Conservation (phyloP, 2,113 vertebrate genomes). For the Tapirus terrestris region DNA sequence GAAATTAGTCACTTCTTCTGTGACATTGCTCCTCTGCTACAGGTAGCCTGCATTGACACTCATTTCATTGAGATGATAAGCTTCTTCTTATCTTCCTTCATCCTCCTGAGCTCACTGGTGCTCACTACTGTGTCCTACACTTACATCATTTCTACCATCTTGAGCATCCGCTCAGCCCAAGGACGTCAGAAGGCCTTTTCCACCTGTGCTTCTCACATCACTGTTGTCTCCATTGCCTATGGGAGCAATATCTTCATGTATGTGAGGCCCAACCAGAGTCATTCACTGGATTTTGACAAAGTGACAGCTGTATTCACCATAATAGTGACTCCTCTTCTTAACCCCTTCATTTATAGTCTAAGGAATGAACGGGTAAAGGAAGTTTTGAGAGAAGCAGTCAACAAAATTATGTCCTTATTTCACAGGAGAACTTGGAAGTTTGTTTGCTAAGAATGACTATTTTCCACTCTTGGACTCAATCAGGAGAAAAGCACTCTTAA, state of each 20-base stretch:
- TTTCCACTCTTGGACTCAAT: neutral
- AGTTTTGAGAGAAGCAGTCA: conserved; percentile 12
- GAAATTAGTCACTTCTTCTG: conserved; percentile 71
- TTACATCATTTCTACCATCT: conserved; percentile 25
- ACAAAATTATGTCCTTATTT: neutral
- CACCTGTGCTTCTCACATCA: conserved; percentile 55
- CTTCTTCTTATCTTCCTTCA: neutral
- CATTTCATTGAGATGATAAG: conserved; percentile 13
- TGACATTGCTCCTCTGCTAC: conserved; percentile 41
- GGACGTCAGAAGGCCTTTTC: conserved; percentile 56
- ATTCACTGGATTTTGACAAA: conserved; percentile 37
- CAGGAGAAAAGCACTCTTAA: neutral
- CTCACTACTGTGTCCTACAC: conserved; percentile 37
- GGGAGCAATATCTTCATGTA: conserved; percentile 65
- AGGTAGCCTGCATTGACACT: neutral
- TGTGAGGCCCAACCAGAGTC: conserved; percentile 49
- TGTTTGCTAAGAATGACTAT: neutral
- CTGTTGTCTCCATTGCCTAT: conserved; percentile 1
- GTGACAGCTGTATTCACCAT: conserved; percentile 1
- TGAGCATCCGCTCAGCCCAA: neutral
- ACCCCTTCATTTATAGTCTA: conserved; percentile 66
- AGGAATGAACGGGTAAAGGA: conserved; percentile 66
- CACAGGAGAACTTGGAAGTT: neutral
- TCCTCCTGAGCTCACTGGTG: neutral
- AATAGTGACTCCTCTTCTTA: conserved; percentile 48